These are phyloP conservation scores for Malthinus flaveolus DNA, from an alignment of 2,888 invertebrate species.

Conservation along the genomic window DNA sequence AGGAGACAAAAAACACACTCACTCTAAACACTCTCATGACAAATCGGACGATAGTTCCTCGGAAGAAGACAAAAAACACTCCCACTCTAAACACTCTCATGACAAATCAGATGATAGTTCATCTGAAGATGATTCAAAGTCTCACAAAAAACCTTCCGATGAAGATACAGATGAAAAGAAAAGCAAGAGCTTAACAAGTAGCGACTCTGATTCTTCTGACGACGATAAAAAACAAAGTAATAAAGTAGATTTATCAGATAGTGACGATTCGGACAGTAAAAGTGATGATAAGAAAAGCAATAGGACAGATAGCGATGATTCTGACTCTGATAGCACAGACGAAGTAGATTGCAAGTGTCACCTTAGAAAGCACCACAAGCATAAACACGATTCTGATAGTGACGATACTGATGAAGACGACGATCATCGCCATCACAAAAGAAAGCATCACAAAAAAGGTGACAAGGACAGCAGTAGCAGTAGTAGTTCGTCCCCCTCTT, in stretches of 20 bases:
- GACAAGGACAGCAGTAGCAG: constrained; percentile 10
- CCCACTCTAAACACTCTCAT: constrained; percentile 1
- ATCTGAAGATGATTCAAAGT: constrained; percentile 7
- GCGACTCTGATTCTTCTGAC: constrained; percentile 14
- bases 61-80: constrained; percentile 15
- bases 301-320: constrained; percentile 19
- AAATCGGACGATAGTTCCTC: constrained; percentile 26
- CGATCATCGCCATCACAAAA: not conserved
- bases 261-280: constrained; percentile 18
- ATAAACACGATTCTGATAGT: constrained; percentile 5
- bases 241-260: not conserved
- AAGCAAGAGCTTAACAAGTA: constrained; percentile 1
- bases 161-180: constrained; percentile 5
- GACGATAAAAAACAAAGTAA: constrained; percentile 15
- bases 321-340: constrained; percentile 25
- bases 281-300: constrained; percentile 16
- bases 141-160: too few relatives aligned
- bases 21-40: constrained; percentile 15
- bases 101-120: constrained; percentile 29
- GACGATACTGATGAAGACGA: constrained; percentile 1
- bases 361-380: constrained; percentile 15
- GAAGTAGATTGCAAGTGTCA: constrained; percentile 21
- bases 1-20: constrained; percentile 13
- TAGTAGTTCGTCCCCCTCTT: not conserved
- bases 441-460: not conserved